phyloP scores from a whole-genome alignment of 2,888 invertebrate genomes.

The Itoplectis maculator region DNA sequence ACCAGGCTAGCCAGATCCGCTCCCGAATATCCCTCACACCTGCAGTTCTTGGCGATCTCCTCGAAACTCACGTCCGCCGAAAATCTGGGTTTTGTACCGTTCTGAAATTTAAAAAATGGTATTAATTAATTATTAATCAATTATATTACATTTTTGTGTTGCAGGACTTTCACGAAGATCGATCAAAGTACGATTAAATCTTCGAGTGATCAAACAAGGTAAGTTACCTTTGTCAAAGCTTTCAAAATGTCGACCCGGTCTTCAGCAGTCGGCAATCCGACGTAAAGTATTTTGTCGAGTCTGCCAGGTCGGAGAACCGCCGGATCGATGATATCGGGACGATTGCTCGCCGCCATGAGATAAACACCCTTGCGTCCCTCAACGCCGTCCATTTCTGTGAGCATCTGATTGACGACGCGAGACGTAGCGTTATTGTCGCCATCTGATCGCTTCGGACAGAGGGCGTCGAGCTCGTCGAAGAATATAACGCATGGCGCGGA shows the following conservation, averaged over 20 bases:
- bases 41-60: constrained; percentile 88
- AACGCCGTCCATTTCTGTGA: constrained; percentile 99
- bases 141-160: too few relatives aligned
- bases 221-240: constrained; percentile 93
- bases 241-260: constrained; percentile 95
- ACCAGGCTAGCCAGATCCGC: constrained; percentile 97
- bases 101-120: constrained; percentile 85
- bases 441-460: constrained; percentile 95
- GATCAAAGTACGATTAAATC: neutral
- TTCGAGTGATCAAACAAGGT: too few relatives aligned
- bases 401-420: constrained; percentile 97
- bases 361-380: constrained; percentile 96
- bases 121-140: too few relatives aligned
- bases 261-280: constrained; percentile 92
- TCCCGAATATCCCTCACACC: constrained; percentile 94
- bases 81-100: constrained; percentile 92
- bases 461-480: constrained; percentile 98
- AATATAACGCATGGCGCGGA: constrained; percentile 99
- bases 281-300: constrained; percentile 95
- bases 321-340: constrained; percentile 98
- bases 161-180: neutral
- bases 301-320: constrained; percentile 96
- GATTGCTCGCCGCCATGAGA: constrained; percentile 97
- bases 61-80: constrained; percentile 91
- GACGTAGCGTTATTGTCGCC: constrained; percentile 90